Conservation (phyloP, 2,888 invertebrate species). For the Amblyjoppa fuscipennis region DNA sequence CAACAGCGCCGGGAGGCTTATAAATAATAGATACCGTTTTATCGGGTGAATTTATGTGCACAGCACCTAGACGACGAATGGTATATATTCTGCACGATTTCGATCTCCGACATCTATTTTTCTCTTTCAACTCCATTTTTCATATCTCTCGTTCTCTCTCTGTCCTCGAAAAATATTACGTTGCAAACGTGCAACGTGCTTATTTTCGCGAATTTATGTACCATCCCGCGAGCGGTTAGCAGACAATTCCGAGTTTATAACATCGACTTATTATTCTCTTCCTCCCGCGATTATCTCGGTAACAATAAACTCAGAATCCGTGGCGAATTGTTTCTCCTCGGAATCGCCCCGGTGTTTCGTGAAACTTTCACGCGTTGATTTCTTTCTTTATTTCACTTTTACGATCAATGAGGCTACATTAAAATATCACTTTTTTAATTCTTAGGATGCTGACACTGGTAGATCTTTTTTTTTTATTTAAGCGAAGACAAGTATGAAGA, state of each 20-base stretch:
- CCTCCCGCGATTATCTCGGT: background rate
- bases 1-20: slow-evolving; percentile 54
- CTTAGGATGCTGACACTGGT: slow-evolving; percentile 19
- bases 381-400: slow-evolving; percentile 30
- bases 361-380: slow-evolving; percentile 49
- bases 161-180: slow-evolving; percentile 24
- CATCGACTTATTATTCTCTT: slow-evolving; percentile 28
- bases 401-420: background rate
- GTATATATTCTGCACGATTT: slow-evolving; percentile 47
- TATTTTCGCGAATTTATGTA: slow-evolving; percentile 46
- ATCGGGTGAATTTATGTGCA: slow-evolving; percentile 54
- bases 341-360: background rate
- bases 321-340: background rate
- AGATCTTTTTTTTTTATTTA: slow-evolving; percentile 13
- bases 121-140: background rate
- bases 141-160: background rate
- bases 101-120: slow-evolving; percentile 59
- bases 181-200: slow-evolving; percentile 1
- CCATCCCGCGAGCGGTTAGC: slow-evolving; percentile 21
- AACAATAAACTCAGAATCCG: background rate
- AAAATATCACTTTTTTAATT: slow-evolving; percentile 42
- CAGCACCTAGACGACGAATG: slow-evolving; percentile 20
- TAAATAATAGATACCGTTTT: slow-evolving; percentile 66
- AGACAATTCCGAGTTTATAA: slow-evolving; percentile 39
- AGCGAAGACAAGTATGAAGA: background rate